phyloP scores from a whole-genome alignment of 2,888 invertebrate species.

The Prosapia bicincta region DNA sequence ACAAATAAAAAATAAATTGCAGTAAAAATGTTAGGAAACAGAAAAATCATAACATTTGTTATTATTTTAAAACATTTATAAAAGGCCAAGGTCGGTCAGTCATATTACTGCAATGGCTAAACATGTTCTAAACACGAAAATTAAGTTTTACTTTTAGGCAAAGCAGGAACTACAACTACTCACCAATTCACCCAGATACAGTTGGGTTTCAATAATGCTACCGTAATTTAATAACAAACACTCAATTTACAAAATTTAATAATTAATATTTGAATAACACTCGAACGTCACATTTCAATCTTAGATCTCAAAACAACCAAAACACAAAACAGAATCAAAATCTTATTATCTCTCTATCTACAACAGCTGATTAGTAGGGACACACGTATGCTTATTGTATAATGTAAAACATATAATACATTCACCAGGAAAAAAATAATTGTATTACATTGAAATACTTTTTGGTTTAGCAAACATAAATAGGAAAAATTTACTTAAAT shows the following conservation, averaged over 20 bases:
- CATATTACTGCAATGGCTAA: not conserved
- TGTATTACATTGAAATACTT: too few species aligned
- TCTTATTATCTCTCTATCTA: not conserved
- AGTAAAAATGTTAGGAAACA: too few species aligned
- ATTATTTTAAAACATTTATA: not conserved
- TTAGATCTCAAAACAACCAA: not conserved
- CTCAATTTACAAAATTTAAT: not conserved
- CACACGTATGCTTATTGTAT: too few species aligned
- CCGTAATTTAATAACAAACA: not conserved
- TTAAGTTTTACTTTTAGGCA: not conserved
- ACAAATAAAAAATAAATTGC: too few species aligned
- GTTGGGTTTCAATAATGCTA: not conserved
- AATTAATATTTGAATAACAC: not conserved
- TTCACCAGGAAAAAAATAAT: too few species aligned
- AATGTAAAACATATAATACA: too few species aligned
- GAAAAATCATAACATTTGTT: too few species aligned
- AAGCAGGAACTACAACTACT: not conserved
- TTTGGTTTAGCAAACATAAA: too few species aligned
- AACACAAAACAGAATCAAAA: not conserved
- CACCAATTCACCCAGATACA: not conserved
- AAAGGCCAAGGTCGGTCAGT: not conserved
- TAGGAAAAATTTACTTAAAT: too few species aligned
- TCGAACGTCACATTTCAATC: not conserved
- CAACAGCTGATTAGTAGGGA: not conserved
- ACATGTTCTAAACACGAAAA: not conserved